phyloP scores from a whole-genome alignment of 53 echinoderm and acorn worm genomes.

The Pentamera pediparva region DNA sequence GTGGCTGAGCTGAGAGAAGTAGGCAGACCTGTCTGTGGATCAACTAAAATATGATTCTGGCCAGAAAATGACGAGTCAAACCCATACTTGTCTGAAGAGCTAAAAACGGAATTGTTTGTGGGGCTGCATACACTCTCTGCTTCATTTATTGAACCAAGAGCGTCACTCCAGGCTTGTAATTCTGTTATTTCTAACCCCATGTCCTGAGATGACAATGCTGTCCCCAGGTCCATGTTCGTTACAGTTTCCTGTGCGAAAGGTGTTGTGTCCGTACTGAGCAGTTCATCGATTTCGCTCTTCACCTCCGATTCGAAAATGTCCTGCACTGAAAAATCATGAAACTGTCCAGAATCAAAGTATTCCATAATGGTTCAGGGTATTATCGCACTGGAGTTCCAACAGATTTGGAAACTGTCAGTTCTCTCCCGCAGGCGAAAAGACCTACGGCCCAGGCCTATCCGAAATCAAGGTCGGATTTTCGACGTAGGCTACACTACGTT shows the following conservation, averaged over 20 bases:
- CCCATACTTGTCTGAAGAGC: conserved; percentile 64
- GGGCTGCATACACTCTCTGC: background rate
- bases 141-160: background rate
- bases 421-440: no score
- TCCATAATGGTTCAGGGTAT: no score
- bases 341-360: conserved; percentile 59
- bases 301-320: conserved; percentile 94
- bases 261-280: conserved; percentile 78
- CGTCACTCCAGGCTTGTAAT: conserved; percentile 2
- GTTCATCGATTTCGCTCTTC: conserved; percentile 86
- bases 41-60: conserved; percentile 64
- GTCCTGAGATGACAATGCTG: conserved; percentile 25
- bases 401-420: no score
- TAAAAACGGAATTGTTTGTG: conserved; percentile 54
- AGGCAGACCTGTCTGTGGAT: conserved; percentile 92
- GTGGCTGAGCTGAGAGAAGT: conserved; percentile 17
- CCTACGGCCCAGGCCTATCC: no score
- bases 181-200: conserved; percentile 22
- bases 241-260: conserved; percentile 51
- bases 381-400: no score
- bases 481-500: no score
- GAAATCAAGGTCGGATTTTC: no score
- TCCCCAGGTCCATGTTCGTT: conserved; percentile 24
- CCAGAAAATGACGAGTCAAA: conserved; percentile 33
- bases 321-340: conserved; percentile 70